Evolutionary conservation across 2,113 vertebrate genomes (phyloP).

Genomic region (Cynopterus brachyotis): DNA sequence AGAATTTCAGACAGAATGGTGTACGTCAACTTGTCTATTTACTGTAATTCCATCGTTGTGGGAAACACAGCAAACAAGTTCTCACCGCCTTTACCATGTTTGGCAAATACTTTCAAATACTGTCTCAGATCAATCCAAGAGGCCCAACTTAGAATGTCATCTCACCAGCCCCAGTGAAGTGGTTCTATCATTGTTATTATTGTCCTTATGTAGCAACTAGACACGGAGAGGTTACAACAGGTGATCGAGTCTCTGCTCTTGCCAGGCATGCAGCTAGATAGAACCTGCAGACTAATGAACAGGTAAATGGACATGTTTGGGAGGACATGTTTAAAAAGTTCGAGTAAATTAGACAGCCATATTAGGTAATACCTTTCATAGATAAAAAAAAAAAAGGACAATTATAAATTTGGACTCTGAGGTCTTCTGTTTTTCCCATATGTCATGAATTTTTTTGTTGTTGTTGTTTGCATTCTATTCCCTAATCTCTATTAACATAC

Average conservation of each 20-base stretch:
- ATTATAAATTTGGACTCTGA: not conserved
- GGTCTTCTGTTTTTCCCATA: not conserved
- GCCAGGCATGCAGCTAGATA: not conserved
- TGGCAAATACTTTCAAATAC: not conserved
- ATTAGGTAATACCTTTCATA: not conserved
- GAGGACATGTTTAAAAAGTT: not conserved
- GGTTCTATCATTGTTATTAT: not conserved
- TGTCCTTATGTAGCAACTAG: not conserved
- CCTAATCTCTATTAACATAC: not conserved
- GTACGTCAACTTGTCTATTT: not conserved
- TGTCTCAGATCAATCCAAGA: not conserved
- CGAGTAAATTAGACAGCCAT: not conserved
- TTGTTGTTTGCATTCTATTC: not conserved
- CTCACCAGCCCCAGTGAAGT: not conserved
- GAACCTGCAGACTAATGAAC: not conserved
- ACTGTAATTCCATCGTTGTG: not conserved
- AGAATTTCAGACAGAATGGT: not conserved
- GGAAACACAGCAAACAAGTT: not conserved
- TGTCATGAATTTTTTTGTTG: not conserved
- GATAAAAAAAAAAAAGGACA: not conserved
- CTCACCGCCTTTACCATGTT: not conserved
- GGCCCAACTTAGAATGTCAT: not conserved
- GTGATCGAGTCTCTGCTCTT: not conserved
- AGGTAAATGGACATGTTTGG: not conserved
- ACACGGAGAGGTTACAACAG: not conserved